Percentiles rank a stretch among this genome's conserved stretches.
These are phyloP conservation scores for Pandemis corylana DNA, from an alignment of 2,888 invertebrate species.

Conservation along the genomic window DNA sequence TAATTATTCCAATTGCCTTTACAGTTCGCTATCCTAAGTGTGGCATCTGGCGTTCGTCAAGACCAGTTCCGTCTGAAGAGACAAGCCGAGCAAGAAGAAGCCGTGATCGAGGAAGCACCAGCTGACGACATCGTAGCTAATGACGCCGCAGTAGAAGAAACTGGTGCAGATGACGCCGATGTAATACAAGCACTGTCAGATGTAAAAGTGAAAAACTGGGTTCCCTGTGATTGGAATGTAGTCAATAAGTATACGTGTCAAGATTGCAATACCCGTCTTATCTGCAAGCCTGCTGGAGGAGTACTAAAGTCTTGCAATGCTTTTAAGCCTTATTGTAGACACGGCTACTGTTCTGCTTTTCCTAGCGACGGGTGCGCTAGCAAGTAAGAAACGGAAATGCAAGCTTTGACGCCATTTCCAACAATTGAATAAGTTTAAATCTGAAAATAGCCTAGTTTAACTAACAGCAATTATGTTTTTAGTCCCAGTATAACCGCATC, in stretches of 20 bases:
- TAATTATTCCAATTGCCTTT: background rate
- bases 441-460: no score
- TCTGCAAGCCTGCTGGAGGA: constrained; percentile 16
- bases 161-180: background rate
- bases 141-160: background rate
- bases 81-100: background rate
- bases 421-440: no score
- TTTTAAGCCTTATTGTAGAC: background rate
- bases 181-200: background rate
- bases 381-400: background rate
- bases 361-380: background rate
- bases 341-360: constrained; percentile 5
- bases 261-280: constrained; percentile 22
- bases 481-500: no score
- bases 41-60: background rate
- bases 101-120: background rate
- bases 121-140: background rate
- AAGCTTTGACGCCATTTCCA: background rate
- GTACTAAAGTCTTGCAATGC: constrained; percentile 1
- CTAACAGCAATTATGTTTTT: no score
- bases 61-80: background rate
- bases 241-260: constrained; percentile 1
- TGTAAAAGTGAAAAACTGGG: background rate
- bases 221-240: background rate
- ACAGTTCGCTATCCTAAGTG: background rate